phyloP scores from a whole-genome alignment of 2,797 vertebrate genomes.

The Craterocephalus amniculus region DNA sequence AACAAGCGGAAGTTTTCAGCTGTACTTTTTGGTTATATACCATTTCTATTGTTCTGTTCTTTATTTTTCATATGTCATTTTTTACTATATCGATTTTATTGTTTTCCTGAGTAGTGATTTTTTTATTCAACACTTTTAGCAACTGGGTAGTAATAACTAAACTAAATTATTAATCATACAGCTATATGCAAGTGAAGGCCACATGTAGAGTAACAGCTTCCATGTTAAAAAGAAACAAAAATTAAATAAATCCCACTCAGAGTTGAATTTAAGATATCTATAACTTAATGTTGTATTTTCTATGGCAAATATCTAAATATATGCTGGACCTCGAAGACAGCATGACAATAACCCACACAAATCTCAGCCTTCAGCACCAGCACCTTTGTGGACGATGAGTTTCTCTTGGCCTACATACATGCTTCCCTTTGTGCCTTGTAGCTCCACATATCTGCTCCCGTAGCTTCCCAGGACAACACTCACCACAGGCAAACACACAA shows the following conservation, averaged over 20 bases:
- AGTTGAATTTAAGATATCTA: not conserved
- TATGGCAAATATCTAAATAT: slow-evolving; percentile 76
- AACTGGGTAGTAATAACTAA: too few relatives aligned
- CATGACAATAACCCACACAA: slow-evolving; percentile 56
- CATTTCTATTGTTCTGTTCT: too few relatives aligned
- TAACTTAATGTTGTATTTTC: slow-evolving; percentile 55
- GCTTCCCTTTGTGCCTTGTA: slow-evolving; percentile 60
- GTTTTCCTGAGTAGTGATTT: too few relatives aligned
- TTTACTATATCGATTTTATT: too few relatives aligned
- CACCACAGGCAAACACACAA: slow-evolving; percentile 53
- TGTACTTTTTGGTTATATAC: too few relatives aligned
- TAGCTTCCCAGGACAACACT: slow-evolving; percentile 68
- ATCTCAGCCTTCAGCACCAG: slow-evolving; percentile 21
- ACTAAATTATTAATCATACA: too few relatives aligned
- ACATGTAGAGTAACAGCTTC: not conserved
- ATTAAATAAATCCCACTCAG: slow-evolving; percentile 7
- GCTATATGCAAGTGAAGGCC: not conserved
- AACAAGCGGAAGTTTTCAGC: too few relatives aligned
- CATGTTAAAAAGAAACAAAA: not conserved
- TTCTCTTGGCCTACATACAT: slow-evolving; percentile 65
- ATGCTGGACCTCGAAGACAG: slow-evolving; percentile 75
- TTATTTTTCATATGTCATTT: too few relatives aligned
- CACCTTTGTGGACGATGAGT: slow-evolving; percentile 40
- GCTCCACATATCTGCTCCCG: slow-evolving; percentile 64
- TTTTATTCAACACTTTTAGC: too few relatives aligned